Percentiles rank a stretch among this genome's conserved stretches.
These are phyloP conservation scores for Gracilinanus agilis DNA, from an alignment of 2,113 vertebrate genomes.

Conservation along the genomic window DNA sequence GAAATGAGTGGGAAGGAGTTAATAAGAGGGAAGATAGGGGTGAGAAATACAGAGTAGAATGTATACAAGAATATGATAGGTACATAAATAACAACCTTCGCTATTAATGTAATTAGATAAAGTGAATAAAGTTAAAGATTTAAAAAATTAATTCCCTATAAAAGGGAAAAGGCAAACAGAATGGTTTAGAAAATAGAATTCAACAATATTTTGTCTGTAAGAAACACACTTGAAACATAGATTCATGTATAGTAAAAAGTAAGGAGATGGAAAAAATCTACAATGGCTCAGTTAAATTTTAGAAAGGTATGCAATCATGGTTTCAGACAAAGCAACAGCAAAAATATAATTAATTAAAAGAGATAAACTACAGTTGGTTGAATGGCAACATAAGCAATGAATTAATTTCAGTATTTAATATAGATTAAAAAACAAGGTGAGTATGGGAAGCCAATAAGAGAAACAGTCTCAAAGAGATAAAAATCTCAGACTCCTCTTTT, in stretches of 20 bases:
- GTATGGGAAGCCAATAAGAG: no score
- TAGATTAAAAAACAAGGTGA: background rate
- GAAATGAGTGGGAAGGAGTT: no score
- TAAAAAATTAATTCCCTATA: background rate
- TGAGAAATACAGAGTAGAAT: background rate
- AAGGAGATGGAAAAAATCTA: background rate
- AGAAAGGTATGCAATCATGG: background rate
- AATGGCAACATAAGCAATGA: background rate
- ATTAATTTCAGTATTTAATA: background rate
- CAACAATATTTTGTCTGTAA: background rate
- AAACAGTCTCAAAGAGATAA: no score
- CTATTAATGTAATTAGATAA: background rate
- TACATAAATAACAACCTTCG: background rate
- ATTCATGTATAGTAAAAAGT: background rate
- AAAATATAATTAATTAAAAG: background rate
- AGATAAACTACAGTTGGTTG: background rate
- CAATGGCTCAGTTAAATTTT: background rate
- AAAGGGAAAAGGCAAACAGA: background rate
- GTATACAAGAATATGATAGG: background rate
- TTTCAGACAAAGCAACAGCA: background rate
- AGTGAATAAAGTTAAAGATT: background rate
- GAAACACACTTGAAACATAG: background rate
- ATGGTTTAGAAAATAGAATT: background rate
- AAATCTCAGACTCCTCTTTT: no score
- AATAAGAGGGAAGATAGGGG: background rate